Evolutionary conservation across 1,140 invertebrate genomes (phyloP), one percentile per base, ranked within the genome.

Genomic region (Drosophila virilis): DNA sequence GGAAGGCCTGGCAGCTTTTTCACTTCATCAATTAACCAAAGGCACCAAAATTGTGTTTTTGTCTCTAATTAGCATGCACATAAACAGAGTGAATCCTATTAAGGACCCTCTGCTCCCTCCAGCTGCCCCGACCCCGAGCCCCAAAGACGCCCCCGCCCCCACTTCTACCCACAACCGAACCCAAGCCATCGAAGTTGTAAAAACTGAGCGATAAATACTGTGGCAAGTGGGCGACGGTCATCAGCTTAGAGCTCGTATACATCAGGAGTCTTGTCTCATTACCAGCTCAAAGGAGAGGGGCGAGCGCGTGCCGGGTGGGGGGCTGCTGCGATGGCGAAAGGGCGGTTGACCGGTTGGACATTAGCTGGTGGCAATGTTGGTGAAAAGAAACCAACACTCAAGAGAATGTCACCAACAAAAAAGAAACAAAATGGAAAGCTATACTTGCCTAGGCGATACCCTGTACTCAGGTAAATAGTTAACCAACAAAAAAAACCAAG

Each of bases 11-110:
- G 57, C 71, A 74, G 71, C 72, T 65, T 79, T 83, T 88, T 88
- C 84, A 83, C 82, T 86, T 86, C 83, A 89, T 86, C 83, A 86
- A 86, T 86, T 86, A 86, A 88, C 69, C 84, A 82, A 86, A 71
- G 79, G 84, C 83, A 83, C 62, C 79, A 86, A 61, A 86, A 89
- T 74, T 84, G 77, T 84, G 81, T 83, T 81, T 86, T 86, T 71
- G 76, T 69, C 83, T 86, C 83, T 88, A 88, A 86, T 86, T 86
- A 86, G 84, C 83, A 86, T 86, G 79, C 58, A 89, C 80, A 88
- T 86, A 86, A 86, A 86, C 83, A 86, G 80, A 83, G 75, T 69
- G 81, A 81, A 86, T 86, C 83, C 83, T 86, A 88, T 88, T 86
- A 88, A 66, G n/a, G 69, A 78, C 55, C 62, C 65, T 28, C 37